Evolutionary conservation across 2,797 vertebrate species (phyloP), one percentile per base, ranked within the genome.

Genomic region (Sphenopsis melanotis): DNA sequence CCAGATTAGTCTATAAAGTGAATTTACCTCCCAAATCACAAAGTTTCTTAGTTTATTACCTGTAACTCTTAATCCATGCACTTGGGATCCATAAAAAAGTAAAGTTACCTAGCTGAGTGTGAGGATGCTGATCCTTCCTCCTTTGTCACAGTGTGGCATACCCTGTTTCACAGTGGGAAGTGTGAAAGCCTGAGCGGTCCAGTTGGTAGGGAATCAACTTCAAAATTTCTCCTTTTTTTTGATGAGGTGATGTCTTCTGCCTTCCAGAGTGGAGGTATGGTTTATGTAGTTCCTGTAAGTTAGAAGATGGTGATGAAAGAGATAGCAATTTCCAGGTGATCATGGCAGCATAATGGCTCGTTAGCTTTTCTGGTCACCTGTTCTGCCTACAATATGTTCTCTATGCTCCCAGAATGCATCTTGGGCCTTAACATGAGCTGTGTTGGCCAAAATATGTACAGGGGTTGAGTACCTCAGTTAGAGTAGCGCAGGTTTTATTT

Each of bases 21-120:
- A 44, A 60, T 84, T 87, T 36, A 34, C 37, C 5, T 14, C 50
- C 57, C 14, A 47, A 23, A 21, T 74, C 15, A n/a, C n/a, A n/a
- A 16, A 4, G 14, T 66, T 63, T 36, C 22, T 13, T 79, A 41
- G 37, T 3, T 61, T 66, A 52, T 34, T 49, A 57, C 5, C 10
- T 41, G 9, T 75, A 61, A 64, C 5, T 60, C 21, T 47, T 61
- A 44, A 23, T 61, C 52, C 7, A 22, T 36, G 10, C 10, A 10
- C 7, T 75, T 78, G 46, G 10, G 9, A 53, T 39, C 4, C 23
- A 30, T 44, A 36, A 59, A 57, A 60, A 41, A 34, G 19, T 15
- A 7, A 26, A 39, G 5, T 68, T 59, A 44, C 19, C 8, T 59
- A 16, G 9, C 37, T 5, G 1, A 66, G 2, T 0, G 2, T 55